Conservation (phyloP, 2,113 vertebrate genomes). For the Oceanodroma tethys region DNA sequence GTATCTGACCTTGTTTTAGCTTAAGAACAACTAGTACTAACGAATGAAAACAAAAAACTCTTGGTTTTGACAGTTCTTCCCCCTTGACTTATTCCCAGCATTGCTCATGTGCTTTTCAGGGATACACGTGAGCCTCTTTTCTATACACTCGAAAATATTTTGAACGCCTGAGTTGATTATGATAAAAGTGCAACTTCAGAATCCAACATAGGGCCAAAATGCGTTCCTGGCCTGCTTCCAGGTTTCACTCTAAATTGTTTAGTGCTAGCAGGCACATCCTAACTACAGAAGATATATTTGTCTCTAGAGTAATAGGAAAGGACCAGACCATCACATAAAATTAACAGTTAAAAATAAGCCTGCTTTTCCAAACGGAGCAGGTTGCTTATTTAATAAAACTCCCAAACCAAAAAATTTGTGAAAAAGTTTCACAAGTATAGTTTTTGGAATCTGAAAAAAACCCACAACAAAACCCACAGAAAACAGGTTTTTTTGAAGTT, state of each 20-base stretch:
- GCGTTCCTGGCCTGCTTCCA: not conserved
- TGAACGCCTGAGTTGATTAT: not conserved
- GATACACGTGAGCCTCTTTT: fast-evolving
- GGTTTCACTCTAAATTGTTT: not conserved
- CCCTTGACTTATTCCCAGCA: not conserved
- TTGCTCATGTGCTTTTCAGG: not conserved
- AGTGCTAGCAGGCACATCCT: not conserved
- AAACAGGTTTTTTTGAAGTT: not conserved
- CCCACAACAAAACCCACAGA: fast-evolving
- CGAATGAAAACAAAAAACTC: not conserved
- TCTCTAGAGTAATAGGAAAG: not conserved
- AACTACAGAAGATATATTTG: not conserved
- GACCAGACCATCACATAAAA: not conserved
- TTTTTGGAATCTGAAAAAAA: not conserved
- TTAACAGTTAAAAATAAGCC: not conserved
- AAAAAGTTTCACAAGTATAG: not conserved
- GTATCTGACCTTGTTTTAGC: not conserved
- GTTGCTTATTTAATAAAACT: not conserved
- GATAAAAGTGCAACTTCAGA: not conserved
- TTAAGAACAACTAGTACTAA: not conserved
- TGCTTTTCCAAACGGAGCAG: not conserved
- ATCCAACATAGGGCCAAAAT: not conserved
- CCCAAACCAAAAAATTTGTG: not conserved
- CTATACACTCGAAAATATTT: not conserved
- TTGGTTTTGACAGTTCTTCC: not conserved